Base-by-base conservation (phyloP, 2,888 invertebrate genomes). In the Ametastegia equiseti region DNA sequence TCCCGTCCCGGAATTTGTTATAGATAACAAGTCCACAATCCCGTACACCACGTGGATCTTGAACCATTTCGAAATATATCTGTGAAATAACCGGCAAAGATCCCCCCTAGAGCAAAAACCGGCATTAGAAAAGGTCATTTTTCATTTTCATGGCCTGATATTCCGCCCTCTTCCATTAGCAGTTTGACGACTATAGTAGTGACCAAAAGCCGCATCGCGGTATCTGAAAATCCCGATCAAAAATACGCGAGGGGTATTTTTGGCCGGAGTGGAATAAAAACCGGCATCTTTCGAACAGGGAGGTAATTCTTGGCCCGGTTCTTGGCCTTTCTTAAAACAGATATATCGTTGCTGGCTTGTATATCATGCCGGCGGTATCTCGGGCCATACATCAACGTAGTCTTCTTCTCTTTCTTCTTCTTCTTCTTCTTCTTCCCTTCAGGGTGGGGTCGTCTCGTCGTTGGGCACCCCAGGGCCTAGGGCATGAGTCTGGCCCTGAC, bases 311-410 rank as follows among this genome's bases (percentile, higher is more conserved):
- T 30, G 30, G 60, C 27, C 65, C 19, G 65, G 19, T 75, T 54
- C 23, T 75, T 36, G n/a, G 30, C 33, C 60, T 71, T 63, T 81
- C 81, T 63, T 78, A 71, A 77, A 78, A 77, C 77, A 81, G 81
- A 81, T 81, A 81, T 81, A 81, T 81, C 19, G 23, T 57, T 50
- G n/a, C n/a, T n/a, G 36, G 77, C 77, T 63, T 63, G 77, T 79
- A 78, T 50, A 81, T 78, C 81, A 78, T 78, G 81, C 63, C 36
- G 77, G 78, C 80, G 83, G 84, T 85, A 85, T 85, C 85, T 85
- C 81, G 82, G 83, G 83, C 85, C 85, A 85, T 85, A 84, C 83
- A 85, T 85, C 85, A 85, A 81, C 82, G 82, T 82, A 81, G 75
- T 54, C 75, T 54, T 33, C 54, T 36, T 33, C 23, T 36, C n/a